Conservation (phyloP, 2,113 vertebrate species). For the Chroicocephalus ridibundus region DNA sequence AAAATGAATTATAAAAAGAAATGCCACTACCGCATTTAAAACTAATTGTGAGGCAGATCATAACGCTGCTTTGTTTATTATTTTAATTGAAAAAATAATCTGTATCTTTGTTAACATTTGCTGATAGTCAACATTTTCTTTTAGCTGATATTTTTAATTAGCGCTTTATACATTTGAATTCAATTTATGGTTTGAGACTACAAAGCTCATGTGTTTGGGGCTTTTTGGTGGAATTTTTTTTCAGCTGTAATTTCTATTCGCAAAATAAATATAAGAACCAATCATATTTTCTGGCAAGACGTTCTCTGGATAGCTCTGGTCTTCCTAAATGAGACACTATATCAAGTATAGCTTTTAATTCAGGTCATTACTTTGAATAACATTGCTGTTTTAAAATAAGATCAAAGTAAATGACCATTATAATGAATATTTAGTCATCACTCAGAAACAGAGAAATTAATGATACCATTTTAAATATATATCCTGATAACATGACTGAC, state of each 20-base stretch:
- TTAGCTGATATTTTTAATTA: background rate
- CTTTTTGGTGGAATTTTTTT: background rate
- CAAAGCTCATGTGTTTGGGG: background rate
- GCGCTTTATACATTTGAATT: background rate
- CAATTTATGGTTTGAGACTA: background rate
- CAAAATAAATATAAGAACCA: background rate
- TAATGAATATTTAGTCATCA: slow-evolving; percentile 11
- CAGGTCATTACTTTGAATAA: background rate
- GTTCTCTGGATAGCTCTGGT: background rate
- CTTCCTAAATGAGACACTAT: background rate
- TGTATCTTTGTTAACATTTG: slow-evolving; percentile 27
- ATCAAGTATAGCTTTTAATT: slow-evolving; percentile 9
- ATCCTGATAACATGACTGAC: slow-evolving; percentile 15
- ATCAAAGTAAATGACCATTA: slow-evolving; percentile 13
- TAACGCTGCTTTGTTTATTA: background rate
- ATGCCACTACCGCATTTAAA: background rate
- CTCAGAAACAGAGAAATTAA: slow-evolving; percentile 18
- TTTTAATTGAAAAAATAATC: background rate
- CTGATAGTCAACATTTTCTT: slow-evolving; percentile 1
- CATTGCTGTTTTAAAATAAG: slow-evolving; percentile 25
- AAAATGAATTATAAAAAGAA: slow-evolving; percentile 33
- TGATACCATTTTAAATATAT: slow-evolving; percentile 33
- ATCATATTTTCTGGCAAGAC: background rate
- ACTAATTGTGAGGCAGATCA: background rate
- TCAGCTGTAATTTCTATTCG: background rate